A percentile compares a stretch with the other conserved stretches of the same genome.
Evolutionary conservation across 92 coral and sea anemone species (phyloP).

Genomic region (Heteractis magnifica): DNA sequence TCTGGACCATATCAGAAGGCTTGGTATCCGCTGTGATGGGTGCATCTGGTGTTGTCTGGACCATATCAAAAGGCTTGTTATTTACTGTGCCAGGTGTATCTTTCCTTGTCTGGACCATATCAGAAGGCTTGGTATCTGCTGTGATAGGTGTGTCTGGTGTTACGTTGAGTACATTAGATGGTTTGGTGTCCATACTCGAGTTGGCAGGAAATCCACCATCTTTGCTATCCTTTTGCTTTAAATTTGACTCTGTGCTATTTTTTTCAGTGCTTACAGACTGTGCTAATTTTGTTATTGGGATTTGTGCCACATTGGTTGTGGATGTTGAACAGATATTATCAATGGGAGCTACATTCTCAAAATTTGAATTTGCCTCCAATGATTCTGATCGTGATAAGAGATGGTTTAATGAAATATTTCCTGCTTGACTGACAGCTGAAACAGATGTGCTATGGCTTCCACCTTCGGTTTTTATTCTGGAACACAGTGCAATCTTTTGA

Average conservation of each 20-base stretch:
- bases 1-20: too few relatives aligned
- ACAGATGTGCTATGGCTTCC: neutral
- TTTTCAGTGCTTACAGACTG: neutral
- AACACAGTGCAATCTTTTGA: constrained; percentile 2
- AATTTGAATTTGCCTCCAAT: too few relatives aligned
- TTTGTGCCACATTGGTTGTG: too few relatives aligned
- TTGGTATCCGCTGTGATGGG: neutral
- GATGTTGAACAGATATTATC: too few relatives aligned
- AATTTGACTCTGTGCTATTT: neutral
- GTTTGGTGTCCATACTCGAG: neutral
- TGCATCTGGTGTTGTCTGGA: neutral
- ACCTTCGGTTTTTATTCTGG: neutral
- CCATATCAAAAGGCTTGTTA: too few relatives aligned
- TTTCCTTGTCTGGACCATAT: neutral
- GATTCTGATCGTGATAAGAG: neutral
- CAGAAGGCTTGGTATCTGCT: neutral
- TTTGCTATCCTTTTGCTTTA: too few relatives aligned
- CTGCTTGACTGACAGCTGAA: neutral
- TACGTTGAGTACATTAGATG: neutral
- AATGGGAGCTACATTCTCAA: too few relatives aligned
- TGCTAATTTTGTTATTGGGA: too few relatives aligned
- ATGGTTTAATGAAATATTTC: neutral
- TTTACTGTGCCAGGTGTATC: neutral
- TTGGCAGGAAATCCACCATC: neutral
- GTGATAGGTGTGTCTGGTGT: neutral